A percentile compares a stretch with the other conserved stretches of the same genome.
Conservation (phyloP, 2,113 vertebrate genomes). For the Myanophis thanlyinensis region DNA sequence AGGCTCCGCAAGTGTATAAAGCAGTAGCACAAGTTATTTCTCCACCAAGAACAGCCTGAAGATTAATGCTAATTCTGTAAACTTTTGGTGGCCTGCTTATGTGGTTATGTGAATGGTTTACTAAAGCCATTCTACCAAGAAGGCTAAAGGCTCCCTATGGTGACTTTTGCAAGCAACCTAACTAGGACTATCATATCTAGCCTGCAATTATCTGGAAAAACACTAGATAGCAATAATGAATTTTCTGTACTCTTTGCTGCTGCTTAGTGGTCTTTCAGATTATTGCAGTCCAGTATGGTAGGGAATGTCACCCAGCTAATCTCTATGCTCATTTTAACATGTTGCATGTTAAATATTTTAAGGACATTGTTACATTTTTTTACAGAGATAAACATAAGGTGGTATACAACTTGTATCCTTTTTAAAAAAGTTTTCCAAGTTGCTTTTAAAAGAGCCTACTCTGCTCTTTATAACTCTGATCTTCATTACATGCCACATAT, state of each 20-base stretch:
- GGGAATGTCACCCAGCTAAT: background rate
- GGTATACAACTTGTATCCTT: background rate
- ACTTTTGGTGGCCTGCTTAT: background rate
- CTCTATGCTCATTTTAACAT: background rate
- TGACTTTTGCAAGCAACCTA: background rate
- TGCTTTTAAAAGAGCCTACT: background rate
- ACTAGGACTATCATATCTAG: background rate
- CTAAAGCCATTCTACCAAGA: background rate
- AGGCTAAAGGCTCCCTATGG: background rate
- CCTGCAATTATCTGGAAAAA: background rate
- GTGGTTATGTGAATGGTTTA: background rate
- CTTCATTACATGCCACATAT: conserved; percentile 65
- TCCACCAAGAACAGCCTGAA: background rate
- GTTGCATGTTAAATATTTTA: background rate
- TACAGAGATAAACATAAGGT: background rate
- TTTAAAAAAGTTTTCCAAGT: background rate
- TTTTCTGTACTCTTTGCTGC: background rate
- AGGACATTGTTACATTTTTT: background rate
- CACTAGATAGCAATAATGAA: background rate
- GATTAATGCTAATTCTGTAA: background rate
- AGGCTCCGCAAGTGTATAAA: background rate
- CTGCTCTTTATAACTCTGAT: conserved; percentile 56
- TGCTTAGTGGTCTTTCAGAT: background rate
- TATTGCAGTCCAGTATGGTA: background rate
- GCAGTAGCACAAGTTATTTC: background rate